Percentiles rank a stretch among this genome's conserved stretches.
These are phyloP conservation scores for Scaptomyza pallida DNA, from an alignment of 1,140 invertebrate genomes.

Conservation along the genomic window DNA sequence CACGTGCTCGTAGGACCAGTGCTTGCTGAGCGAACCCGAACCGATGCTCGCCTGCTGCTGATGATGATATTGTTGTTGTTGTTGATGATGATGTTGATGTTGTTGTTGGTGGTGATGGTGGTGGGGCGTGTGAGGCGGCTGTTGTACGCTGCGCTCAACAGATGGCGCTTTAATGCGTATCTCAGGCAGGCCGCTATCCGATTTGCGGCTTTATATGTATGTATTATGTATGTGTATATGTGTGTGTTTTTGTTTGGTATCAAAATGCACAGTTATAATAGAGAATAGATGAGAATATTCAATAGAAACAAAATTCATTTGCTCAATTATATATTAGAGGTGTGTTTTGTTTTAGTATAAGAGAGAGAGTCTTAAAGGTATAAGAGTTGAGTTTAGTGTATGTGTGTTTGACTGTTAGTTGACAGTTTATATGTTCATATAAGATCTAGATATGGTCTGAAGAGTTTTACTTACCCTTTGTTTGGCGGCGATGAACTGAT, in stretches of 20 bases:
- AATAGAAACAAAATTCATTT: slow-evolving; percentile 16
- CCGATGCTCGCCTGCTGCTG: slow-evolving; percentile 84
- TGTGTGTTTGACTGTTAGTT: not conserved
- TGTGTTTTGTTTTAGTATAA: slow-evolving; percentile 18
- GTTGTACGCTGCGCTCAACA: slow-evolving; percentile 88
- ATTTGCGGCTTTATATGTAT: slow-evolving; percentile 85
- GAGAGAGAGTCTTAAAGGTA: slow-evolving; percentile 12
- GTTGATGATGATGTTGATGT: slow-evolving; percentile 56
- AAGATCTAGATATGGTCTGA: slow-evolving; percentile 42
- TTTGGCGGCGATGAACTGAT: slow-evolving; percentile 76
- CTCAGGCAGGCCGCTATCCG: slow-evolving; percentile 88
- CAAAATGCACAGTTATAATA: slow-evolving; percentile 43
- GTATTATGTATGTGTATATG: slow-evolving; percentile 33
- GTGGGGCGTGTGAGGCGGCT: slow-evolving; percentile 36
- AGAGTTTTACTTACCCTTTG: slow-evolving; percentile 68
- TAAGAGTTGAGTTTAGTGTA: slow-evolving; percentile 4
- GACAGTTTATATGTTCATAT: slow-evolving; percentile 4
- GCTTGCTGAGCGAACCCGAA: slow-evolving; percentile 75
- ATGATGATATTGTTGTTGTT: slow-evolving; percentile 51
- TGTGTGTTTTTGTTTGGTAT: slow-evolving; percentile 32
- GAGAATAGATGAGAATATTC: slow-evolving; percentile 19
- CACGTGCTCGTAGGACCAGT: slow-evolving; percentile 83
- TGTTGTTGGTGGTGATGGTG: slow-evolving; percentile 57
- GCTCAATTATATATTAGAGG: slow-evolving; percentile 30
- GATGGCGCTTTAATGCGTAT: slow-evolving; percentile 91